Evolutionary conservation across 2,113 vertebrate species (phyloP).

Genomic region (Felis chaus): DNA sequence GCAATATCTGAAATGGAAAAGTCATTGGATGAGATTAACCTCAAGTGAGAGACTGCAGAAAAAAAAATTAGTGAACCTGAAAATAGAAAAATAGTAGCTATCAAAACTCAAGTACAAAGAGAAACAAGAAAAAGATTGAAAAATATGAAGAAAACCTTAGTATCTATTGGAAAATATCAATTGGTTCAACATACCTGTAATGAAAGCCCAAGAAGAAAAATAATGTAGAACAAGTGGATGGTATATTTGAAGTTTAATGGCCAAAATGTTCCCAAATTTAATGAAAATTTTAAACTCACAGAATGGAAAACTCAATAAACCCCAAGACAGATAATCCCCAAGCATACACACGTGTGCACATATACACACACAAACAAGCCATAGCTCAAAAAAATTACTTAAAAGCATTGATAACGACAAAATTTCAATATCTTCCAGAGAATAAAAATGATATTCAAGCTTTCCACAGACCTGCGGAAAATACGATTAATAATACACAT

Average conservation of each 20-base stretch:
- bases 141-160: not conserved
- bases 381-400: not conserved
- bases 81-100: not conserved
- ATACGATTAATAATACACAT: not conserved
- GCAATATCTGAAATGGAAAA: not conserved
- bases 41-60: not conserved
- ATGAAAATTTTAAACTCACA: not conserved
- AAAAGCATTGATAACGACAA: not conserved
- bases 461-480: not conserved
- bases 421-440: not conserved
- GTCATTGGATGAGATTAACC: not conserved
- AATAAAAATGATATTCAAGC: not conserved
- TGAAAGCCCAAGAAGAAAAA: not conserved
- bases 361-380: not conserved
- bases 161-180: not conserved
- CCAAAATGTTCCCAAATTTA: not conserved
- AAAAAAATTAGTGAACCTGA: not conserved
- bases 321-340: not conserved
- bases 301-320: not conserved
- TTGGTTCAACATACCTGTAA: not conserved
- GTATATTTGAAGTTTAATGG: not conserved
- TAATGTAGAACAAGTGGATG: not conserved
- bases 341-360: not conserved
- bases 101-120: not conserved
- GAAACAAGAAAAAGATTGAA: not conserved